phyloP scores from a whole-genome alignment of 2,888 invertebrate species.

The Rhimphoctona megacephalus region DNA sequence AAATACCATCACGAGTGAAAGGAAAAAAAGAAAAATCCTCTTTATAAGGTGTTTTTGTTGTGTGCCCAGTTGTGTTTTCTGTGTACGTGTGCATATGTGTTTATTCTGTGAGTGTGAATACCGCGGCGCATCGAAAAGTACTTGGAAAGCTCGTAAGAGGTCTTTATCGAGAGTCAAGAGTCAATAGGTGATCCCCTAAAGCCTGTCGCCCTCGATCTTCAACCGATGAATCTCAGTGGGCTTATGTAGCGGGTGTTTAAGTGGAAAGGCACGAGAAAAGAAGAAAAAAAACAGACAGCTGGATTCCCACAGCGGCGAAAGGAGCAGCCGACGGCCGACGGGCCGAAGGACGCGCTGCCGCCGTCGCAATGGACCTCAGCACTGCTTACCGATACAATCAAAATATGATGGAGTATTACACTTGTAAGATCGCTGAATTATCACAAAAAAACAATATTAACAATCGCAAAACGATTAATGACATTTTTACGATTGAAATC shows the following conservation, averaged over 20 bases:
- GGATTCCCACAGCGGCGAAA: constrained; percentile 73
- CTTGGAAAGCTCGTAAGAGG: constrained; percentile 69
- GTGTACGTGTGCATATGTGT: constrained; percentile 32
- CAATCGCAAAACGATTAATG: not conserved
- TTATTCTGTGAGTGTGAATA: constrained; percentile 11
- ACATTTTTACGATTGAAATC: not conserved
- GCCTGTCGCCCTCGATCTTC: constrained; percentile 40
- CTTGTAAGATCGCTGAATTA: constrained; percentile 89
- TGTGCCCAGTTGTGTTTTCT: constrained; percentile 9
- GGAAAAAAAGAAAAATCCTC: constrained; percentile 24
- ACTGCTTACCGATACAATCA: constrained; percentile 98
- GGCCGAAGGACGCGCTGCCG: constrained; percentile 84
- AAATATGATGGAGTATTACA: constrained; percentile 99
- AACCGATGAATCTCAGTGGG: constrained; percentile 9
- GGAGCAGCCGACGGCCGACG: constrained; percentile 80
- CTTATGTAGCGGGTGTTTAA: constrained; percentile 29
- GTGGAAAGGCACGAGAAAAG: constrained; percentile 38
- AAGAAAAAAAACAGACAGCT: constrained; percentile 72
- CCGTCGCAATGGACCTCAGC: constrained; percentile 91
- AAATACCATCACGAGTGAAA: constrained; percentile 29
- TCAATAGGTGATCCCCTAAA: constrained; percentile 72
- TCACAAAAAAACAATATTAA: not conserved
- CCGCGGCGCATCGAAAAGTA: constrained; percentile 59
- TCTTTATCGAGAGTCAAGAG: constrained; percentile 73
- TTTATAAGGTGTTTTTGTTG: constrained; percentile 30